A percentile compares a stretch with the other conserved stretches of the same genome.
phyloP scores from a whole-genome alignment of 2,888 invertebrate genomes.

The Ophion ventricosus region DNA sequence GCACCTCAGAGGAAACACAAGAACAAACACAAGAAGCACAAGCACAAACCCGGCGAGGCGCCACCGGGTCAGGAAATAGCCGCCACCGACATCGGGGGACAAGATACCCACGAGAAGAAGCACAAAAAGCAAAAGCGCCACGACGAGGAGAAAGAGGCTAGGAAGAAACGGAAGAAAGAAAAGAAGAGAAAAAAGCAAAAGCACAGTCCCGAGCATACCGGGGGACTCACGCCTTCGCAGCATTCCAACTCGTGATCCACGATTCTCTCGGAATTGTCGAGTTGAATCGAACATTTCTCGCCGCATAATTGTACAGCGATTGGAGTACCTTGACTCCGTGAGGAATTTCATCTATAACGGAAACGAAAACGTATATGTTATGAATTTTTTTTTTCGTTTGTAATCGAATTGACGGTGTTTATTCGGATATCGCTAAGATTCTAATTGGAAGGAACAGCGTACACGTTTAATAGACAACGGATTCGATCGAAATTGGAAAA shows the following conservation, averaged over 20 bases:
- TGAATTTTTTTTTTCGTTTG: slow-evolving; percentile 19
- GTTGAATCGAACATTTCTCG: slow-evolving; percentile 25
- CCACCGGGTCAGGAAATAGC: slow-evolving; percentile 90
- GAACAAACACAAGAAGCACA: slow-evolving; percentile 97
- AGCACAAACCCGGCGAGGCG: slow-evolving; percentile 94
- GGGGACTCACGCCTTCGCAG: slow-evolving; percentile 87
- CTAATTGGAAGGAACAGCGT: not conserved
- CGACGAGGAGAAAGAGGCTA: slow-evolving; percentile 94
- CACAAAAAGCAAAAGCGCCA: slow-evolving; percentile 97
- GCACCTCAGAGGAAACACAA: slow-evolving; percentile 96
- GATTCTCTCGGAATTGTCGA: slow-evolving; percentile 69
- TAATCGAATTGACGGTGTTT: not conserved
- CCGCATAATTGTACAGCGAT: slow-evolving; percentile 35
- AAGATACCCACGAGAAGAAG: slow-evolving; percentile 96
- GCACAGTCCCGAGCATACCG: slow-evolving; percentile 94
- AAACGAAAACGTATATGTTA: not conserved
- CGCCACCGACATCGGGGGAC: slow-evolving; percentile 86
- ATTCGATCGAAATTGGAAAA: slow-evolving; percentile 32
- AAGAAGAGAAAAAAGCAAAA: slow-evolving; percentile 97
- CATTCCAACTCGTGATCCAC: slow-evolving; percentile 85
- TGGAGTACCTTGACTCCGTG: slow-evolving; percentile 18
- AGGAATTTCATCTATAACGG: slow-evolving; percentile 5
- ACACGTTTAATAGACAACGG: slow-evolving; percentile 20
- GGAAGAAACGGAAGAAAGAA: slow-evolving; percentile 97
- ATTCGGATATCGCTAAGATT: slow-evolving; percentile 5